Conservation (phyloP, 1,140 invertebrate species). For the Heterodera schachtii region DNA sequence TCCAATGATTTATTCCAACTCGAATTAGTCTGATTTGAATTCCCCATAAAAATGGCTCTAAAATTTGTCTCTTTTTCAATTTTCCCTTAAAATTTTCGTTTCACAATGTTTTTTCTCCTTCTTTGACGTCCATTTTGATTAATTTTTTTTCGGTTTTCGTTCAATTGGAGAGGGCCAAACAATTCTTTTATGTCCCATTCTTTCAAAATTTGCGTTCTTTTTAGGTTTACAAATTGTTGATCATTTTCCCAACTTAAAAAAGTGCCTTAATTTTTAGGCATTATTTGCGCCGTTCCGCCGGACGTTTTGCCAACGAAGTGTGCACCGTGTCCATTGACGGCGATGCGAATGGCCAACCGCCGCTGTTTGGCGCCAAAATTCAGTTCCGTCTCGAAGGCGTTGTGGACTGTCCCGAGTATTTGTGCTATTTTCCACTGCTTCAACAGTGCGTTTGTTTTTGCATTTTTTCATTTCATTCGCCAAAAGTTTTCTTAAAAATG, state of each 20-base stretch:
- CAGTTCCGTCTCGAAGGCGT: constrained; percentile 91
- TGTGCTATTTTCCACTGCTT: constrained; percentile 87
- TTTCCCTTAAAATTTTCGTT: too few relatives aligned
- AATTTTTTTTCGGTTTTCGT: too few relatives aligned
- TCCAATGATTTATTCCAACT: constrained; percentile 23
- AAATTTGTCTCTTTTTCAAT: too few relatives aligned
- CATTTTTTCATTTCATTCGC: constrained; percentile 30
- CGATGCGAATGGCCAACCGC: constrained; percentile 71
- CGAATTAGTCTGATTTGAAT: not conserved
- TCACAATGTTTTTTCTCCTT: too few relatives aligned
- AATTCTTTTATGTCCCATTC: too few relatives aligned
- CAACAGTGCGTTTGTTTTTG: constrained; percentile 71
- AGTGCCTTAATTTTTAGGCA: not conserved
- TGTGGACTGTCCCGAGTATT: constrained; percentile 96
- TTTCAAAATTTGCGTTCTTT: too few relatives aligned
- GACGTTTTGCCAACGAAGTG: constrained; percentile 53
- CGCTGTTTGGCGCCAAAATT: constrained; percentile 93
- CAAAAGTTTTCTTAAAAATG: constrained; percentile 28
- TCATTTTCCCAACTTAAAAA: too few relatives aligned
- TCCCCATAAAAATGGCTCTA: too few relatives aligned
- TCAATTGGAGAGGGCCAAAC: too few relatives aligned
- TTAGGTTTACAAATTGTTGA: too few relatives aligned
- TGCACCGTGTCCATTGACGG: constrained; percentile 76
- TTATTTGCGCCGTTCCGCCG: constrained; percentile 29
- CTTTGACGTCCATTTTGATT: too few relatives aligned